Conservation (phyloP, 2,797 vertebrate species). For the Pteronotus mesoamericanus region DNA sequence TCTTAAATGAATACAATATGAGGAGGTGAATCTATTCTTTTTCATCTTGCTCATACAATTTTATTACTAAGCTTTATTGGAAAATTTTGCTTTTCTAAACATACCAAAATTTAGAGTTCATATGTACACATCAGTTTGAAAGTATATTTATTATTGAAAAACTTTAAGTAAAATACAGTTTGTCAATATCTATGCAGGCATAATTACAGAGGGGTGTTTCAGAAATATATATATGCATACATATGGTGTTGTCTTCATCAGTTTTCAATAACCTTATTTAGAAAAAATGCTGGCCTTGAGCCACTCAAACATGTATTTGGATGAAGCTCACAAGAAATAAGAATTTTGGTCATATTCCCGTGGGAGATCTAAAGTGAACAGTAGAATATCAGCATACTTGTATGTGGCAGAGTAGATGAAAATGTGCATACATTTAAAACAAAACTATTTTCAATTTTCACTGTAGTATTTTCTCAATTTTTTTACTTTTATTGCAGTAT, state of each 20-base stretch:
- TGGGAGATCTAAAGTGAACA: slow-evolving; percentile 5
- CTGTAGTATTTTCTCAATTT: slow-evolving; percentile 58
- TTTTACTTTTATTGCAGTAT: slow-evolving; percentile 48
- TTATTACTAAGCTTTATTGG: background rate
- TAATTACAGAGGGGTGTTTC: background rate
- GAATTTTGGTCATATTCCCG: slow-evolving; percentile 46
- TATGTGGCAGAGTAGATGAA: slow-evolving; percentile 50
- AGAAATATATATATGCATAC: background rate
- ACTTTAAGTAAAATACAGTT: background rate
- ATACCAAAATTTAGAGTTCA: background rate
- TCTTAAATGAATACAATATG: background rate
- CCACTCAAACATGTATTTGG: slow-evolving; percentile 35
- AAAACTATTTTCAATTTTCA: slow-evolving; percentile 60
- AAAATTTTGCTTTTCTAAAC: background rate
- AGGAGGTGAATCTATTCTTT: background rate
- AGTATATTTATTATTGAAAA: background rate
- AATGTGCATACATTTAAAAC: slow-evolving; percentile 33
- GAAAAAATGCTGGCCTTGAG: background rate
- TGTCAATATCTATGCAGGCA: background rate
- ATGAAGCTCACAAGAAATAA: slow-evolving; percentile 44
- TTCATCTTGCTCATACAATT: background rate
- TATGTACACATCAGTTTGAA: background rate
- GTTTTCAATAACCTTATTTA: background rate
- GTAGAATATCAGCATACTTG: background rate
- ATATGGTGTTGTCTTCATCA: background rate